Percentiles rank a stretch among this genome's conserved stretches.
These are phyloP conservation scores for Nycticryphes semicollaris DNA, from an alignment of 2,113 vertebrate species.

Conservation along the genomic window DNA sequence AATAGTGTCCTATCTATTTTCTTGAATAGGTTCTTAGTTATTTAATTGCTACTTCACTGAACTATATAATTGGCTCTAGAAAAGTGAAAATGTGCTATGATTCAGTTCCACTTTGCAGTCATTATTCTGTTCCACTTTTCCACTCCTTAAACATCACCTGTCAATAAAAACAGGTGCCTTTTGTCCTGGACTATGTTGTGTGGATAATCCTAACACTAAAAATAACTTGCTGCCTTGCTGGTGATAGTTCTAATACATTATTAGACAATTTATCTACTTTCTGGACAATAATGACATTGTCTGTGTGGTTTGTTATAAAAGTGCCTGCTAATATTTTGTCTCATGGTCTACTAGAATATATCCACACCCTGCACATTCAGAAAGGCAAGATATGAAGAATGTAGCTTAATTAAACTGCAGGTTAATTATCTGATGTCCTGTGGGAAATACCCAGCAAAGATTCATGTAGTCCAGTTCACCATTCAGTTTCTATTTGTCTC, in stretches of 20 bases:
- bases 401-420: conserved; percentile 9
- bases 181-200: neutral
- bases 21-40: neutral
- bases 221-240: neutral
- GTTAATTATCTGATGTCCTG: neutral
- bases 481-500: neutral
- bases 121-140: neutral
- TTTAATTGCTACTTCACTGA: neutral
- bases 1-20: neutral
- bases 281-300: neutral
- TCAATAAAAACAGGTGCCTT: neutral
- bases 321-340: neutral
- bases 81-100: neutral
- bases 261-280: neutral
- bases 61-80: neutral
- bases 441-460: neutral
- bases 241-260: neutral
- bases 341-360: neutral
- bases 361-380: neutral
- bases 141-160: neutral
- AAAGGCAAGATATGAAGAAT: neutral
- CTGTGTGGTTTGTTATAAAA: neutral
- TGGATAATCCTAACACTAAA: neutral
- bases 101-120: neutral
- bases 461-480: neutral